phyloP scores from a whole-genome alignment of 2,113 vertebrate genomes.

The Naja naja region DNA sequence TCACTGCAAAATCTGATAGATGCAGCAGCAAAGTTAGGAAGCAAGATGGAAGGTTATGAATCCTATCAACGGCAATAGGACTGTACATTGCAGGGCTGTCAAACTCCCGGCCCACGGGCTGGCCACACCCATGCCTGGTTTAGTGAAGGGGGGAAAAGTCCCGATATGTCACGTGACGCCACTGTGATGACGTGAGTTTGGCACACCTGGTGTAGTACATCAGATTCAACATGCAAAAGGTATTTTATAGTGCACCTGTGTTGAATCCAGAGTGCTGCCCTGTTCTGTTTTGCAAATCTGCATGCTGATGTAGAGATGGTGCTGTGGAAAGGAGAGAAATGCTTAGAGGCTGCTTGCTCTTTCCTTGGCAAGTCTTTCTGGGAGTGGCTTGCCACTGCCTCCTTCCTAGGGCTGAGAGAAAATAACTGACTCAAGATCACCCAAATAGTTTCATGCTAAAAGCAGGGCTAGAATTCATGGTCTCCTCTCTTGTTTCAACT shows the following conservation, averaged over 20 bases:
- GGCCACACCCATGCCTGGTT: no score
- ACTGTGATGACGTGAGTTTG: no score
- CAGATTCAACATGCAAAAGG: background rate
- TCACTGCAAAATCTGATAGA: background rate
- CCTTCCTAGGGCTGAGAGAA: background rate
- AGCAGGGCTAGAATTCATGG: background rate
- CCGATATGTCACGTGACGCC: no score
- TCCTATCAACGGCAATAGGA: background rate
- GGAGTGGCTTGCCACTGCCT: no score
- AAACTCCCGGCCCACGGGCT: no score
- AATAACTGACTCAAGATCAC: background rate
- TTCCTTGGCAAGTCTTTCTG: no score
- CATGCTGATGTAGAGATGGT: background rate
- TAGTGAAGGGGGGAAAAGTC: no score
- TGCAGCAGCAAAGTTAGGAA: background rate
- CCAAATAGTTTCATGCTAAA: background rate
- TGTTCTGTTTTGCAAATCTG: background rate
- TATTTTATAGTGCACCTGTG: background rate
- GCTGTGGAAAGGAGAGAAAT: background rate
- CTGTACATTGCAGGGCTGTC: background rate
- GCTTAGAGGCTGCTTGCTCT: background rate
- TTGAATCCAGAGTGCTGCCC: background rate
- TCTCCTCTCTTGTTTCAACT: no score
- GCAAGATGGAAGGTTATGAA: background rate
- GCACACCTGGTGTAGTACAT: background rate